Evolutionary conservation across 2,113 vertebrate genomes (phyloP), one percentile per base, ranked within the genome.

Genomic region (Lonchura striata): DNA sequence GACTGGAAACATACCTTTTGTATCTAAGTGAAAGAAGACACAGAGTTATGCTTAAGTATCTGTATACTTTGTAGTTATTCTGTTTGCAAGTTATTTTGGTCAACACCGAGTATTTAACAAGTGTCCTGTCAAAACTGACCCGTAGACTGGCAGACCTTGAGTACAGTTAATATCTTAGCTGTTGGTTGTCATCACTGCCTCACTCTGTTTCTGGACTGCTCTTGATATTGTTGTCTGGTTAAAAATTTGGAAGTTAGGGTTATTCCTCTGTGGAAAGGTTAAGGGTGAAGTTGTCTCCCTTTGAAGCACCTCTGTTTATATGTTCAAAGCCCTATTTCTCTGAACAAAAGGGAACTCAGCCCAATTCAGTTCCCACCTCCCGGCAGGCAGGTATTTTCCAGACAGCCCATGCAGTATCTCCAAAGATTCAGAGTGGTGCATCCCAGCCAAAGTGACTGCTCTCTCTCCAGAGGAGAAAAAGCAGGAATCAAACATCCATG

Each of bases 391-490:
- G 35, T 47, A 2, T 63, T 77, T 90, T 92, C 44, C 66, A 76
- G 44, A 28, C 27, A 68, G 37, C 4, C 8, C 12, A 15, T 46
- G 31, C 21, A 22, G 9, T 13, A 5, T 31, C 28, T 46, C 42
- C 13, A 22, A 49, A 66, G 6, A 33, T 53, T 31, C 35, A 24
- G 27, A n/a, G 22, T 30, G 31, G 2, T 37, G 8, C n/a, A 44
- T 52, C 27, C 6, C 35, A 44, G 42, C 13, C 60, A 42, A 1
- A 0, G 2, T 27, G 39, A 33, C 33, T 8, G 4, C 35, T 20
- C 12, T 33, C 28, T 82, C 13, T 13, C 10, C 30, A 64, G 19
- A 52, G 16, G 2, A 60, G 49, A 33, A 2, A 14, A 46, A 53
- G 18, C 8, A 60, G 44, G 68, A 50, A 30, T 5, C 37, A 66